phyloP scores from a whole-genome alignment of 2,113 vertebrate genomes.

The Triplophysa rosa region DNA sequence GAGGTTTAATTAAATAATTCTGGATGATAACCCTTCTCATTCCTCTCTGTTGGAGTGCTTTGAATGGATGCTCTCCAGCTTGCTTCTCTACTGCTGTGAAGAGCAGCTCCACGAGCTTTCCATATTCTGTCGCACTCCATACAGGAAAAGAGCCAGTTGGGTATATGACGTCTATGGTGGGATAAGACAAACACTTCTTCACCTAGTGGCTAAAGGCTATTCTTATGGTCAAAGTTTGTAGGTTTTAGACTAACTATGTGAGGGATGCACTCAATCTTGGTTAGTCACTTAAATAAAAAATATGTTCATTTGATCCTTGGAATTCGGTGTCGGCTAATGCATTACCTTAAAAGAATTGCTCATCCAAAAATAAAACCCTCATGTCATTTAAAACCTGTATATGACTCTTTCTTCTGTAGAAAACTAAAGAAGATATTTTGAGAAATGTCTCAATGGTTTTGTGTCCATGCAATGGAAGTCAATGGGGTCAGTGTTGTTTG shows the following conservation, averaged over 20 bases:
- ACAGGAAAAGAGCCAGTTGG: neutral
- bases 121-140: neutral
- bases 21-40: conserved; percentile 37
- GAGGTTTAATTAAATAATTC: conserved; percentile 38
- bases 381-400: too few species aligned
- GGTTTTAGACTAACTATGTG: too few species aligned
- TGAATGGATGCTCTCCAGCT: conserved; percentile 38
- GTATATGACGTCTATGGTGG: neutral
- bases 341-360: too few species aligned
- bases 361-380: too few species aligned
- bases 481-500: too few species aligned
- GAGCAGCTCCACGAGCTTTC: conserved; percentile 26
- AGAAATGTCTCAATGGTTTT: too few species aligned
- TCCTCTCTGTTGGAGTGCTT: conserved; percentile 32
- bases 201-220: neutral
- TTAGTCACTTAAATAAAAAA: neutral
- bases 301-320: too few species aligned
- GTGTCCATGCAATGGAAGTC: too few species aligned
- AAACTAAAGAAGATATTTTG: too few species aligned
- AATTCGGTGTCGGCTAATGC: too few species aligned
- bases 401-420: too few species aligned
- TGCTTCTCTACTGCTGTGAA: conserved; percentile 8
- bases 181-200: neutral
- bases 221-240: too few species aligned
- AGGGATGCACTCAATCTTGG: neutral